Evolutionary conservation across 2,113 vertebrate species (phyloP), one percentile per base, ranked within the genome.

Genomic region (Gallinago undulata): DNA sequence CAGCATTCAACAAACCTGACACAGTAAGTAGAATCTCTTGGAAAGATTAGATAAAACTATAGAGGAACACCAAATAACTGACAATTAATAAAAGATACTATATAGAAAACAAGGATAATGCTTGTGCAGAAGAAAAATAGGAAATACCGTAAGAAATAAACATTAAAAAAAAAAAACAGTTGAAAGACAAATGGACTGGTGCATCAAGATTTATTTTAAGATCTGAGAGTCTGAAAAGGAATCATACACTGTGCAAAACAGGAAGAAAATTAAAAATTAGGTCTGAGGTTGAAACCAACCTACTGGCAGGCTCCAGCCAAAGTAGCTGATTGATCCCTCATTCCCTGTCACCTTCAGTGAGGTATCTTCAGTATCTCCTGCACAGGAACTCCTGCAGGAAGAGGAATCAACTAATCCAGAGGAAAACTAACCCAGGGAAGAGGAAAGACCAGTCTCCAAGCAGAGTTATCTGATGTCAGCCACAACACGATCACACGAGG

Each of bases 401-500:
- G 8, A 10, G 30, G 30, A 68, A 56, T n/a, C 33, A 68, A 77
- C 25, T 77, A 47, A 91, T 37, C 24, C 69, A 81, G 33, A 47
- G 69, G 35, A 88, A 60, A 62, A 75, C 13, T 45, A 80, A 60
- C 13, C 0, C 3, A 47, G 14, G 30, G 6, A 43, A 48, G 62
- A 72, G 9, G 15, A 62, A 55, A 80, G 19, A 48, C 39, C 12
- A 59, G 13, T 76, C 41, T 87, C 60, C 62, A 84, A 28, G 35
- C 9, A 88, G 51, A 14, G 72, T 17, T 35, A 72, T 19, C 41
- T 41, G 35, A 60, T 37, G 35, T 11, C 41, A n/a, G 33, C 62
- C 69, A 47, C 0, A 2, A 51, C 57, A 73, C 8, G 1, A 43
- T n/a, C 0, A 0, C 17, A 30, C 19, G 47, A 63, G 11, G 3